phyloP scores from a whole-genome alignment of 2,797 vertebrate genomes.

The Vespertilio murinus region DNA sequence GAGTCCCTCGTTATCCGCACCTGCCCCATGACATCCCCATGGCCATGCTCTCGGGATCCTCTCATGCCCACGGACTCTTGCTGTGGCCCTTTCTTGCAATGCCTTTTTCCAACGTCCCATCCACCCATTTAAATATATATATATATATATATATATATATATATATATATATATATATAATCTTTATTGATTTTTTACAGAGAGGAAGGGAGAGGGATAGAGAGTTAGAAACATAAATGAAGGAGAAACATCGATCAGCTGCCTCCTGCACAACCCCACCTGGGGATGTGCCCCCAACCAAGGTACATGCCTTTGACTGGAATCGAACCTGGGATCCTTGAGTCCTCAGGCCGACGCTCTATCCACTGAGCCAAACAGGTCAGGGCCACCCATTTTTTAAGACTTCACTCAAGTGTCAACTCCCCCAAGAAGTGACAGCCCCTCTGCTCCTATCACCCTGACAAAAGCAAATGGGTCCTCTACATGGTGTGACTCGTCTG shows the following conservation, averaged over 20 bases:
- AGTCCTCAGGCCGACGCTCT: too few relatives aligned
- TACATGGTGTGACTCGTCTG: fast-evolving
- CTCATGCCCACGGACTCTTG: fast-evolving
- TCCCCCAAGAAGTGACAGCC: not conserved
- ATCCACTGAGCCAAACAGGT: too few relatives aligned
- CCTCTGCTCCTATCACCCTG: not conserved
- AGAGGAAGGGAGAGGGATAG: too few relatives aligned
- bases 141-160: too few relatives aligned
- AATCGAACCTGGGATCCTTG: too few relatives aligned
- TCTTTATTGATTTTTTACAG: too few relatives aligned
- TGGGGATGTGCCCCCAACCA: too few relatives aligned
- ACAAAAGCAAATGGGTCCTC: not conserved
- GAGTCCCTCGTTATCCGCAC: fast-evolving
- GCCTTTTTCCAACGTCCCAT: not conserved
- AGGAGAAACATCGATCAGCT: too few relatives aligned
- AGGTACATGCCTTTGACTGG: too few relatives aligned
- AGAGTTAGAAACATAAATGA: too few relatives aligned
- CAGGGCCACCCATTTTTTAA: not conserved
- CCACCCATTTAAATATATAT: not conserved
- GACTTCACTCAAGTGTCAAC: not conserved
- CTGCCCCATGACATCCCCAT: fast-evolving
- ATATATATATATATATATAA: too few relatives aligned
- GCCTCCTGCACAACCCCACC: too few relatives aligned
- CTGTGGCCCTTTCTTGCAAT: not conserved
- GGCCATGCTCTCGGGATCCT: fast-evolving